These are phyloP conservation scores for Metalampra italica DNA, from an alignment of 2,888 invertebrate genomes.

Conservation along the genomic window DNA sequence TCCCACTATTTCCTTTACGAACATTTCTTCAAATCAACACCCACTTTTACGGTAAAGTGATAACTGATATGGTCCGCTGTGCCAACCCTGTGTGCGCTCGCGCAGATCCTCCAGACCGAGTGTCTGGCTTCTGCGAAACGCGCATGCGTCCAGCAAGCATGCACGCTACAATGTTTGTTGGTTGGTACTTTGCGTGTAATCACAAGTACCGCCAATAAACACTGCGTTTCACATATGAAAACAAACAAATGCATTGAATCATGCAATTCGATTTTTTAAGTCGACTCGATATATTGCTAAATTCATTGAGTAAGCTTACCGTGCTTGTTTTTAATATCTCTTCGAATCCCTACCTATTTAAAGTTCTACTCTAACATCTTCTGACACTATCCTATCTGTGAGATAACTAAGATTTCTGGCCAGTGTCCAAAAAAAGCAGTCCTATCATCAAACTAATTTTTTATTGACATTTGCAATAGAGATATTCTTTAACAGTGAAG, in stretches of 20 bases:
- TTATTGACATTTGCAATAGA: no score
- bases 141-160: constrained; percentile 21
- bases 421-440: neutral
- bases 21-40: neutral
- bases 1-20: no score
- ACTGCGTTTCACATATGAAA: neutral
- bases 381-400: no score
- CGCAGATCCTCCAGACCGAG: constrained; percentile 54
- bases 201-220: constrained; percentile 4
- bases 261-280: neutral
- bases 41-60: no score
- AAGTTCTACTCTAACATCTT: no score
- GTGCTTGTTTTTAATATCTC: no score
- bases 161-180: constrained; percentile 11
- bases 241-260: neutral
- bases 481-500: no score
- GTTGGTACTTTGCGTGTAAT: constrained; percentile 7
- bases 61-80: neutral
- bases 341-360: no score
- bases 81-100: constrained; percentile 18
- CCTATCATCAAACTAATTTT: neutral
- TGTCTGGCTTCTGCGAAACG: constrained; percentile 57
- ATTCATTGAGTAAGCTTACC: no score
- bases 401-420: no score
- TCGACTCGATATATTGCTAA: no score